A percentile compares a stretch with the other conserved stretches of the same genome.
Conservation (phyloP, 2,888 invertebrate species). For the Apeira syringaria region DNA sequence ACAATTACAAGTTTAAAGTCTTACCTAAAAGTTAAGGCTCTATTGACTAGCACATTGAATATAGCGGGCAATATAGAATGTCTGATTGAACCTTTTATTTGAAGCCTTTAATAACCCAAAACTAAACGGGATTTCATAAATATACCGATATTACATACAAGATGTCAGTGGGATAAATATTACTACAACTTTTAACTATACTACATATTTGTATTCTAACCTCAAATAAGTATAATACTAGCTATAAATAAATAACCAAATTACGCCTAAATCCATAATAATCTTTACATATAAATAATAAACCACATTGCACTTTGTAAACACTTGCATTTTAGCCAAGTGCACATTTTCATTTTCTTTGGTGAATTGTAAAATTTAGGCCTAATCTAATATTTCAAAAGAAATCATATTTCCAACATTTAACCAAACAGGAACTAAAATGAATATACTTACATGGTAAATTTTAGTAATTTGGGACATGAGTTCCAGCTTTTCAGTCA, state of each 20-base stretch:
- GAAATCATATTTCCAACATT: neutral
- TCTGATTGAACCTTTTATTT: no score
- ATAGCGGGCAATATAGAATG: conserved; percentile 4
- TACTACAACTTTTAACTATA: neutral
- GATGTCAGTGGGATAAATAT: neutral
- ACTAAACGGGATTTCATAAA: neutral
- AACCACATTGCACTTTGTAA: conserved; percentile 4
- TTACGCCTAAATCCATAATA: neutral
- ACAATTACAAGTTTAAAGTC: conserved; percentile 5
- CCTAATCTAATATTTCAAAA: neutral
- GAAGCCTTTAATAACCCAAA: no score
- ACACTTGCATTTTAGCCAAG: conserved; percentile 4
- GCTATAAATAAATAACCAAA: neutral
- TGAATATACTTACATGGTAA: no score
- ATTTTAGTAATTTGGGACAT: neutral
- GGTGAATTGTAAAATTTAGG: conserved; percentile 6
- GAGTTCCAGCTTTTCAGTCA: neutral
- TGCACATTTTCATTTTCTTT: conserved; percentile 11
- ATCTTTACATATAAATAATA: conserved; percentile 1
- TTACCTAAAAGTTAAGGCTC: conserved; percentile 1
- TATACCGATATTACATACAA: neutral
- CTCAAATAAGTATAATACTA: neutral
- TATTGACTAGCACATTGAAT: conserved; percentile 9
- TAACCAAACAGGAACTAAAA: neutral
- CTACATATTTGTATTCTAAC: neutral